Evolutionary conservation across 2,797 vertebrate species (phyloP).

Genomic region (Salarias fasciatus): DNA sequence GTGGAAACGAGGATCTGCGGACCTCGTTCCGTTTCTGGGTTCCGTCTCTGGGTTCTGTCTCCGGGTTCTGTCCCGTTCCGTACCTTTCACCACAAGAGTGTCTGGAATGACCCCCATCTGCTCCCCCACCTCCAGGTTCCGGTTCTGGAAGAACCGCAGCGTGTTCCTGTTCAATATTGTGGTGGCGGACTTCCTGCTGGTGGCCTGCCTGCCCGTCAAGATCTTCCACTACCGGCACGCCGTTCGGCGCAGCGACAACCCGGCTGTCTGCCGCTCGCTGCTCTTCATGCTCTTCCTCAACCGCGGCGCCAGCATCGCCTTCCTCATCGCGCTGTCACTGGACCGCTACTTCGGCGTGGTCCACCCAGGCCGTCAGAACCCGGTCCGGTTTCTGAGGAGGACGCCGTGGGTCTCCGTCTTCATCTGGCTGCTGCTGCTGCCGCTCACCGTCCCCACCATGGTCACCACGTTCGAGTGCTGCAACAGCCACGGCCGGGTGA

Average conservation of each 20-base stretch:
- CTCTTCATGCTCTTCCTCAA: conserved; percentile 79
- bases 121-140: conserved; percentile 68
- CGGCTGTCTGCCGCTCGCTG: conserved; percentile 36
- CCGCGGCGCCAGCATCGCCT: conserved; percentile 75
- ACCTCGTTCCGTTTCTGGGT: too few relatives aligned
- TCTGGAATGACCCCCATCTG: too few relatives aligned
- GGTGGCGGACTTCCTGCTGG: conserved; percentile 76
- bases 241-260: conserved; percentile 29
- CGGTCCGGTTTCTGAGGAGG: conserved; percentile 55
- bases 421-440: conserved; percentile 75
- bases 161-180: conserved; percentile 81
- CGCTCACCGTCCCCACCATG: conserved; percentile 71
- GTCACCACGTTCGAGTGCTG: conserved; percentile 60
- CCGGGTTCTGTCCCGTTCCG: too few relatives aligned
- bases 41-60: too few relatives aligned
- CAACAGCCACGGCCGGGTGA: conserved; percentile 41
- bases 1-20: too few relatives aligned
- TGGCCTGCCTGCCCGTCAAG: conserved; percentile 72
- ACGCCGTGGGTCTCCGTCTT: conserved; percentile 65
- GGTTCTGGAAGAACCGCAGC: conserved; percentile 82
- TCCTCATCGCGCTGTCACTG: conserved; percentile 79
- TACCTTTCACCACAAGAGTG: too few relatives aligned
- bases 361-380: conserved; percentile 69
- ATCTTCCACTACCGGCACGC: conserved; percentile 56
- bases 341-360: conserved; percentile 80